These are phyloP conservation scores for Ormyrus pomaceus DNA, from an alignment of 2,888 invertebrate species.

Conservation along the genomic window DNA sequence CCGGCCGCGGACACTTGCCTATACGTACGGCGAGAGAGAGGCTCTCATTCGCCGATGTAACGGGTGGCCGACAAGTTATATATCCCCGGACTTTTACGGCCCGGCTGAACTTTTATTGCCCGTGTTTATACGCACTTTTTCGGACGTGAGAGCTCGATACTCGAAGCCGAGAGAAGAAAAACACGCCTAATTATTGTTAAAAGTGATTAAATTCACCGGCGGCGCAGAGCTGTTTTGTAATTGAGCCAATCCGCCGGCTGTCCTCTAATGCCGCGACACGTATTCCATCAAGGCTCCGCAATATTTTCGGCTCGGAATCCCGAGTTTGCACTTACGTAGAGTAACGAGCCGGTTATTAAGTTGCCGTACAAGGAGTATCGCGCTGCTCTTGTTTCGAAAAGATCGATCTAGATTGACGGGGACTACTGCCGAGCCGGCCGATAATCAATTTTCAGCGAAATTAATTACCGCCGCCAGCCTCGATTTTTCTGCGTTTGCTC, in stretches of 20 bases:
- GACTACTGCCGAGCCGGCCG: neutral
- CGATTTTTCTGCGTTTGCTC: neutral
- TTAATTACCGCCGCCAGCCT: constrained; percentile 9
- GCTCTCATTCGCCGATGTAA: constrained; percentile 4
- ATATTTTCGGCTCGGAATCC: constrained; percentile 13
- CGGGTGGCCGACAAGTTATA: constrained; percentile 27
- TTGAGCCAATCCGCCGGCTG: constrained; percentile 24
- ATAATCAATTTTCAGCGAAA: constrained; percentile 26
- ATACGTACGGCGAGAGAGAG: neutral
- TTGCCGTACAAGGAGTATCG: neutral
- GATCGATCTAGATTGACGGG: constrained; percentile 10
- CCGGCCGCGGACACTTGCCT: constrained; percentile 46
- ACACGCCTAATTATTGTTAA: neutral
- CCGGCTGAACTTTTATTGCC: too few relatives aligned
- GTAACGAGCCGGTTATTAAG: neutral
- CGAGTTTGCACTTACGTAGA: neutral
- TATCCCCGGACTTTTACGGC: too few relatives aligned
- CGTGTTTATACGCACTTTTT: too few relatives aligned
- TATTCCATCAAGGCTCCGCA: neutral
- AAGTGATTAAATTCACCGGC: constrained; percentile 39
- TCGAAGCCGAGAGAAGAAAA: too few relatives aligned
- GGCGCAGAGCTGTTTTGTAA: constrained; percentile 40
- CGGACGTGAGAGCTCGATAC: too few relatives aligned
- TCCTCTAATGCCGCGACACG: constrained; percentile 23
- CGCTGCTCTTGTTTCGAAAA: constrained; percentile 2